Base-by-base conservation (phyloP, 2,113 vertebrate genomes). In the Peromyscus maniculatus region DNA sequence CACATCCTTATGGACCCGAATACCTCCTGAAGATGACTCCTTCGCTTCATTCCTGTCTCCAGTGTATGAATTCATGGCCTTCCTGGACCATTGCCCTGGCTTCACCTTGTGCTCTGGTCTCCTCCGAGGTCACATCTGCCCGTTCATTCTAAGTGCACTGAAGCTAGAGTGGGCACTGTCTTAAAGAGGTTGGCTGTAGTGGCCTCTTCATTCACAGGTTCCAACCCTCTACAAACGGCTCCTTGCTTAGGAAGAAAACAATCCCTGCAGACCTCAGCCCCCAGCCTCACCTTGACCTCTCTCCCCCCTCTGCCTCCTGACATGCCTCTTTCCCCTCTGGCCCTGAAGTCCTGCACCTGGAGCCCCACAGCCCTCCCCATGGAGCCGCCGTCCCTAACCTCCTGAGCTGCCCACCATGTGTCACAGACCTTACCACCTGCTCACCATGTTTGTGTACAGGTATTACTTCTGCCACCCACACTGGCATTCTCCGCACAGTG, bases 401-500 rank as follows among this genome's bases (percentile, higher is more conserved):
- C 59, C 52, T 4, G 26, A 8, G 55, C 67, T 46, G 19, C 22
- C n/a, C 1, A 26, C 31, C 22, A 13, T 67, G 1, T 74, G 67
- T 71, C 66, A 31, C 24, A 66, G 59, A 22, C 11, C 46, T 71
- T 12, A 2, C 31, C 69, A 75, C 82, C 80, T 75, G 55, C 91
- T 28, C 59, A 49, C 39, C 19, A 2, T 10, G 64, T 64, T 17
- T 74, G 64, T 46, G 17, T 71, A 49, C 49, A 67, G 7, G 57
- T 39, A 21, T 49, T 52, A 17, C 88, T 69, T 86, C 7, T 26
- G 10, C 17, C 0, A 1, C 36, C 49, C 2, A 0, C 6, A 6
- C 21, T 55, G 74, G 64, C 46, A 19, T 67, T 55, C 93, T 96
- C 62, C 12, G 93, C 79, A 4, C 46, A 0, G 84, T 15, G 75